These are phyloP conservation scores for Doryteuthis pealeii DNA, from an alignment of 1,140 invertebrate species.

Conservation along the genomic window DNA sequence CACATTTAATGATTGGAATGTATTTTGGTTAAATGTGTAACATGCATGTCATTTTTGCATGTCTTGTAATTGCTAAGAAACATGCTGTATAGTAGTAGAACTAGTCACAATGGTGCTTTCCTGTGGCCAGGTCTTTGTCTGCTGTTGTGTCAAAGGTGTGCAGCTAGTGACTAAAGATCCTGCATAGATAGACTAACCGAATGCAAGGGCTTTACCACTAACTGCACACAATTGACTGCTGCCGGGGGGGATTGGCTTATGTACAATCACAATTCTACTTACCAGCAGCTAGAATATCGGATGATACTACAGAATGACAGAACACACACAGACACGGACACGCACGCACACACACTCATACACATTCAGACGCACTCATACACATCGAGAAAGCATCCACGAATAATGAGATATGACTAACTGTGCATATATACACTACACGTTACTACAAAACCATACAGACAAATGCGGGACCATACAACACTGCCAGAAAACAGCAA, in stretches of 20 bases:
- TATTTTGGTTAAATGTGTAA: no score
- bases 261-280: not conserved
- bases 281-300: not conserved
- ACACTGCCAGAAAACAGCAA: no score
- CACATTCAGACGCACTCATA: not conserved
- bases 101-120: no score
- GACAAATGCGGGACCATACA: no score
- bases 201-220: conserved; percentile 16
- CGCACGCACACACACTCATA: not conserved
- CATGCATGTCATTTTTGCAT: no score
- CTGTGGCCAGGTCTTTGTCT: no score
- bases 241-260: not conserved
- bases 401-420: no score
- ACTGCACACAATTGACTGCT: conserved; percentile 8
- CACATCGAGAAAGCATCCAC: not conserved
- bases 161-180: conserved; percentile 17
- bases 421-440: no score
- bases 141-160: not conserved
- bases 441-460: no score
- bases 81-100: no score
- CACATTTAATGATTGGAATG: no score
- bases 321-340: not conserved
- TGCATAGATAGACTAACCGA: not conserved
- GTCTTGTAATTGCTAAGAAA: no score
- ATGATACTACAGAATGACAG: not conserved